Conservation (phyloP, 2,888 invertebrate genomes). For the Orthonychiurus folsomi region DNA sequence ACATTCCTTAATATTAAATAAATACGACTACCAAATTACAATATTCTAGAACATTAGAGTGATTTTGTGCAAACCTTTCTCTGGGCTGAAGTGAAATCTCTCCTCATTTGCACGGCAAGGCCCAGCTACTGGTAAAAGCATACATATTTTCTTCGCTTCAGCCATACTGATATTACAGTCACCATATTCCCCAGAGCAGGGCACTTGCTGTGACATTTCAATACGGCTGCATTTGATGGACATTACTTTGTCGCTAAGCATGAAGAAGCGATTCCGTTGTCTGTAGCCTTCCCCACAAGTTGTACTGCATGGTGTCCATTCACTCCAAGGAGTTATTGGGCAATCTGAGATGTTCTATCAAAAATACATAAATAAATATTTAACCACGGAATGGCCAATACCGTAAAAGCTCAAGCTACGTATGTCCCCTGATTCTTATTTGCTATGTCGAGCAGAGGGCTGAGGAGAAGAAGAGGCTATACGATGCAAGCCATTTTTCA, state of each 20-base stretch:
- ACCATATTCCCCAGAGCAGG: conserved; percentile 52
- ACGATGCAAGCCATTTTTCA: too few relatives aligned
- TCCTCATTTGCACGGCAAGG: conserved; percentile 49
- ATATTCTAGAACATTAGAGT: not conserved
- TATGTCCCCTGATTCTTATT: too few relatives aligned
- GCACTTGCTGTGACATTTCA: conserved; percentile 64
- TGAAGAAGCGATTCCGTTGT: conserved; percentile 58
- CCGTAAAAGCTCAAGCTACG: not conserved
- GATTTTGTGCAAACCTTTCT: conserved; percentile 42
- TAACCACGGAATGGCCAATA: not conserved
- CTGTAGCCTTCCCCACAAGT: conserved; percentile 70
- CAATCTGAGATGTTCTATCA: conserved; percentile 42
- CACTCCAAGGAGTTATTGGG: conserved; percentile 78
- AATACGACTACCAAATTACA: conserved; percentile 31
- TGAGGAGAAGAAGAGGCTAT: too few relatives aligned
- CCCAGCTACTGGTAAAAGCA: conserved; percentile 46
- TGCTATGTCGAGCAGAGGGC: too few relatives aligned
- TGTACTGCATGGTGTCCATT: conserved; percentile 85
- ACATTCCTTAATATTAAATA: conserved; percentile 50
- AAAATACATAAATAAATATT: not conserved
- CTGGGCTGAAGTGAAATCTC: conserved; percentile 49
- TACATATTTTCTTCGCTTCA: conserved; percentile 57
- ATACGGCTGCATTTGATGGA: conserved; percentile 56
- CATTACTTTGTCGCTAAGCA: conserved; percentile 54
- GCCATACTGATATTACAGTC: conserved; percentile 62